Conservation (phyloP, 2,797 vertebrate genomes). For the Lepidocolaptes lacrymiger region DNA sequence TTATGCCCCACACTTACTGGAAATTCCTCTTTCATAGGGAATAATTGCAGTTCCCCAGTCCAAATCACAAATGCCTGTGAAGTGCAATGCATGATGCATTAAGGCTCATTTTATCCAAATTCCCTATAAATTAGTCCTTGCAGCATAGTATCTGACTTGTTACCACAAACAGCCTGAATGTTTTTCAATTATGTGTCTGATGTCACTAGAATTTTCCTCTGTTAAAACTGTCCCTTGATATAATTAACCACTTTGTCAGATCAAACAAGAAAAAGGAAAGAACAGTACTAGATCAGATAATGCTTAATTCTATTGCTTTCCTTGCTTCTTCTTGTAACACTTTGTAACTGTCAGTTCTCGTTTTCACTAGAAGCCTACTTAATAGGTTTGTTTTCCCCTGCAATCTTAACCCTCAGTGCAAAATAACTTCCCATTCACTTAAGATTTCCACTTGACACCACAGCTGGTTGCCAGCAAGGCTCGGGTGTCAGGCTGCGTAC, state of each 20-base stretch:
- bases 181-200: background rate
- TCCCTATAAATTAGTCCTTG: background rate
- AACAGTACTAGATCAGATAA: background rate
- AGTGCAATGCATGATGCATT: background rate
- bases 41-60: background rate
- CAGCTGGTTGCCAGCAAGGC: background rate
- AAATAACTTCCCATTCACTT: background rate
- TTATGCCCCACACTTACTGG: background rate
- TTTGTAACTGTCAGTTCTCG: background rate
- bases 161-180: background rate
- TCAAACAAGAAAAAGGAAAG: background rate
- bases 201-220: background rate
- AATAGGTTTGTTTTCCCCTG: background rate
- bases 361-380: background rate
- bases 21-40: background rate
- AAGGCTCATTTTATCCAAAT: background rate
- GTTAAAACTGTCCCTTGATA: background rate
- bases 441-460: background rate
- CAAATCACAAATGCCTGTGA: accelerated
- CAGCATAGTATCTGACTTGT: background rate
- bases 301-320: background rate
- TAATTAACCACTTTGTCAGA: background rate
- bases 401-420: background rate
- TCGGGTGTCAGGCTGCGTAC: background rate
- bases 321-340: background rate